Conservation (phyloP, 1,140 invertebrate species). For the Drosophila takahashii region DNA sequence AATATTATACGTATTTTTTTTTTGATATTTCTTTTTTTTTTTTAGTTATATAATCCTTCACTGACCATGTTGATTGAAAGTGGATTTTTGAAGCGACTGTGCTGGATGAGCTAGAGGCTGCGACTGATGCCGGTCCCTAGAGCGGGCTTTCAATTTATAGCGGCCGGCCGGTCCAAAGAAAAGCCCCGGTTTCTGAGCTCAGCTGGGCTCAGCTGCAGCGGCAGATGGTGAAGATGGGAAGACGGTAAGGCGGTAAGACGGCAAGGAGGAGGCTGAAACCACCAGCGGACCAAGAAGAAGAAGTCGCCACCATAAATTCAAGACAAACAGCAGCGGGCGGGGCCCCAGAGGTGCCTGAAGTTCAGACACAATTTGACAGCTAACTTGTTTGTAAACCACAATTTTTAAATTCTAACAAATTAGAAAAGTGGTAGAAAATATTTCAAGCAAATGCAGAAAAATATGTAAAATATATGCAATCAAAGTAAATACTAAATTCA, state of each 20-base stretch:
- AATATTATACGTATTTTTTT: not conserved
- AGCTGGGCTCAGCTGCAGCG: not conserved
- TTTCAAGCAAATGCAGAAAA: too few species aligned
- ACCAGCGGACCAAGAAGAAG: constrained; percentile 5
- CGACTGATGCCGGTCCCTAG: constrained; percentile 82
- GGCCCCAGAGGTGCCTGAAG: not conserved
- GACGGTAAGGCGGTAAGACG: constrained; percentile 11
- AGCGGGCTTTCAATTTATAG: constrained; percentile 80
- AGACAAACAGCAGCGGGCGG: not conserved
- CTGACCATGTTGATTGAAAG: constrained; percentile 69
- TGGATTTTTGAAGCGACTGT: constrained; percentile 49
- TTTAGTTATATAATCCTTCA: constrained; percentile 14
- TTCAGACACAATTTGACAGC: not conserved
- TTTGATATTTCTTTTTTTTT: not conserved
- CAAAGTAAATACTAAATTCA: too few species aligned
- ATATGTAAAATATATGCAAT: too few species aligned
- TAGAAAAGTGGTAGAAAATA: too few species aligned
- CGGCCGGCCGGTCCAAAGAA: constrained; percentile 39
- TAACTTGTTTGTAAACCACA: not conserved
- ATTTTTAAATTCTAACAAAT: not conserved
- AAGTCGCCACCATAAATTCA: not conserved
- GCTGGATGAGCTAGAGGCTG: constrained; percentile 77
- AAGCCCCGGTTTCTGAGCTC: constrained; percentile 23
- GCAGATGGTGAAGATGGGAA: constrained; percentile 1
- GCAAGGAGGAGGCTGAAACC: not conserved